Evolutionary conservation across 92 coral and sea anemone genomes (phyloP).

Genomic region (Nematostella vectensis): DNA sequence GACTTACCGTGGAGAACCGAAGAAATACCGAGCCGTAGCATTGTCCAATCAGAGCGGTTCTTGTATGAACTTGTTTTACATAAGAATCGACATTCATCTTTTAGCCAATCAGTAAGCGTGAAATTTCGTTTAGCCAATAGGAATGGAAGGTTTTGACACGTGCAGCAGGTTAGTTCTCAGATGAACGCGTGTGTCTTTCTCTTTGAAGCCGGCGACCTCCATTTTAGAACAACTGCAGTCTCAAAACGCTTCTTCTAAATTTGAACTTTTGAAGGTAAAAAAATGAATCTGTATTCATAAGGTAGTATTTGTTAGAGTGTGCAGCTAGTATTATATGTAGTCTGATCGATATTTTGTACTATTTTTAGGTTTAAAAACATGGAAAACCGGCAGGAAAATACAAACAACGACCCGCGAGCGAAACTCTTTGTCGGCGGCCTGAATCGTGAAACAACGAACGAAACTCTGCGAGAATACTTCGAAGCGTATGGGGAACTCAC

Average conservation of each 20-base stretch:
- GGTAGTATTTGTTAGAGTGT: too few relatives aligned
- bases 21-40: neutral
- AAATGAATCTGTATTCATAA: too few relatives aligned
- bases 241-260: too few relatives aligned
- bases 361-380: constrained; percentile 7
- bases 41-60: neutral
- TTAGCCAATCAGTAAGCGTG: neutral
- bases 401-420: constrained; percentile 4
- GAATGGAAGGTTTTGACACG: neutral
- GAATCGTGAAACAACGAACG: constrained; percentile 59
- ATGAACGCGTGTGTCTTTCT: too few relatives aligned
- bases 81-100: too few relatives aligned
- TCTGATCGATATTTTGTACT: neutral
- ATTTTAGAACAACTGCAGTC: too few relatives aligned
- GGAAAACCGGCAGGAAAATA: constrained; percentile 14
- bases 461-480: constrained; percentile 60
- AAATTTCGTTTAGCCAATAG: neutral
- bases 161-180: neutral
- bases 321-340: too few relatives aligned
- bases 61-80: too few relatives aligned
- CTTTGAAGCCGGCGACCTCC: too few relatives aligned
- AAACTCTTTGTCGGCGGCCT: constrained; percentile 92
- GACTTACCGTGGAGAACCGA: neutral
- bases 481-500: constrained; percentile 50
- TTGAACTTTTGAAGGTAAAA: too few relatives aligned